phyloP scores from a whole-genome alignment of 1,140 invertebrate species.

The Phortica variegata region DNA sequence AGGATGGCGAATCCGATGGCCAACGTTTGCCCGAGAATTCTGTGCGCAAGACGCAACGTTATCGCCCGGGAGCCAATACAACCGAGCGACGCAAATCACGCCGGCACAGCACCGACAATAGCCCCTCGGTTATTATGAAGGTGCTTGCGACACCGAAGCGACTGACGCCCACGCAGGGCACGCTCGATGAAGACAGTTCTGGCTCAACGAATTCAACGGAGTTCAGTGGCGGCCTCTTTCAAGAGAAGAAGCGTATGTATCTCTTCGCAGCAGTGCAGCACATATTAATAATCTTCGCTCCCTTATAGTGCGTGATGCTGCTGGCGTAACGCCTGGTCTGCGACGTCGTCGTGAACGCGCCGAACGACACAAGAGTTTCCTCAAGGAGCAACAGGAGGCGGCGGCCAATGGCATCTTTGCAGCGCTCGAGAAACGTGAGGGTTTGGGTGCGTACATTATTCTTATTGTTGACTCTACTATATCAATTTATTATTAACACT shows the following conservation, averaged over 20 bases:
- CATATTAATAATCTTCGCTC: neutral
- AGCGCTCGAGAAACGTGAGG: slow-evolving; percentile 59
- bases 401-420: slow-evolving; percentile 60
- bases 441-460: slow-evolving; percentile 56
- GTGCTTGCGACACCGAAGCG: slow-evolving; percentile 38
- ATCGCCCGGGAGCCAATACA: slow-evolving; percentile 65
- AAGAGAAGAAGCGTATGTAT: slow-evolving; percentile 44
- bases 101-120: slow-evolving; percentile 70
- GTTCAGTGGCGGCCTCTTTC: slow-evolving; percentile 43
- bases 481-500: no score
- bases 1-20: slow-evolving; percentile 55
- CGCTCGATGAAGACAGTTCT: slow-evolving; percentile 56
- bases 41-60: slow-evolving; percentile 74
- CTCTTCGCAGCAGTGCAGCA: no score
- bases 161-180: slow-evolving; percentile 46
- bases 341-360: slow-evolving; percentile 73
- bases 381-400: slow-evolving; percentile 76
- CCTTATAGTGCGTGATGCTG: slow-evolving; percentile 35
- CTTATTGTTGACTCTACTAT: no score
- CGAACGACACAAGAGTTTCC: slow-evolving; percentile 77
- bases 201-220: slow-evolving; percentile 51
- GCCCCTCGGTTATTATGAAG: slow-evolving; percentile 59
- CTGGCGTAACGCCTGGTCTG: slow-evolving; percentile 74
- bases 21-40: slow-evolving; percentile 71
- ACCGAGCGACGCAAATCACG: slow-evolving; percentile 74